Conservation (phyloP, 2,888 invertebrate genomes). For the Heliconius aoede region DNA sequence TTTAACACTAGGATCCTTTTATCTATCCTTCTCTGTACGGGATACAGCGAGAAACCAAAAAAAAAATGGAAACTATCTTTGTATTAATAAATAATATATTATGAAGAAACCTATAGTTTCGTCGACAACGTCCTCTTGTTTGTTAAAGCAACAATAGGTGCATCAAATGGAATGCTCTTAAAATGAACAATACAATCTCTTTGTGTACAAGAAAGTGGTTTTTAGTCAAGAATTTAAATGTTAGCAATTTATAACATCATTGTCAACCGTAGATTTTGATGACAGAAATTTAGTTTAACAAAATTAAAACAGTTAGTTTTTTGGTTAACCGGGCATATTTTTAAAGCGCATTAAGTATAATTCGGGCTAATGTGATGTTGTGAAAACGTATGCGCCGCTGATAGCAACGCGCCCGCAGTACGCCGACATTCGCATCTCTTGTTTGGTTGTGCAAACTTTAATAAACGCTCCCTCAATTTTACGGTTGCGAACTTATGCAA, state of each 20-base stretch:
- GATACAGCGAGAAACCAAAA: too few species aligned
- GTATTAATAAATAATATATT: neutral
- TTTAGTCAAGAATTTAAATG: constrained; percentile 6
- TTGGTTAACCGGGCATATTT: neutral
- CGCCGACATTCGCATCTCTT: constrained; percentile 12
- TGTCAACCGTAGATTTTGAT: neutral
- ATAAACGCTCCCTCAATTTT: constrained; percentile 39
- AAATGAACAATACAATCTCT: constrained; percentile 1
- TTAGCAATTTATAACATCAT: constrained; percentile 15
- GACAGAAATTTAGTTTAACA: neutral
- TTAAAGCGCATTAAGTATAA: constrained; percentile 17
- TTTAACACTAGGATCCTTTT: too few species aligned
- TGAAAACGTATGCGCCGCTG: neutral
- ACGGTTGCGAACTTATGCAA: constrained; percentile 37
- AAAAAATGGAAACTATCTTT: neutral
- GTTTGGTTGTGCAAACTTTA: constrained; percentile 40
- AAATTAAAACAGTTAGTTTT: neutral
- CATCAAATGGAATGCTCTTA: constrained; percentile 15
- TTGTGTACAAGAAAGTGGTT: constrained; percentile 4
- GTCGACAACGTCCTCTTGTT: constrained; percentile 3
- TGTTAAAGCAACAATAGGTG: constrained; percentile 11
- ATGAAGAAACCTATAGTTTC: neutral
- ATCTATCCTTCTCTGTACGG: too few species aligned
- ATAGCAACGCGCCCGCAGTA: constrained; percentile 10
- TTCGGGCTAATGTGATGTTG: constrained; percentile 33